Evolutionary conservation across 2,113 vertebrate species (phyloP), one percentile per base, ranked within the genome.

Genomic region (Thymallus thymallus): DNA sequence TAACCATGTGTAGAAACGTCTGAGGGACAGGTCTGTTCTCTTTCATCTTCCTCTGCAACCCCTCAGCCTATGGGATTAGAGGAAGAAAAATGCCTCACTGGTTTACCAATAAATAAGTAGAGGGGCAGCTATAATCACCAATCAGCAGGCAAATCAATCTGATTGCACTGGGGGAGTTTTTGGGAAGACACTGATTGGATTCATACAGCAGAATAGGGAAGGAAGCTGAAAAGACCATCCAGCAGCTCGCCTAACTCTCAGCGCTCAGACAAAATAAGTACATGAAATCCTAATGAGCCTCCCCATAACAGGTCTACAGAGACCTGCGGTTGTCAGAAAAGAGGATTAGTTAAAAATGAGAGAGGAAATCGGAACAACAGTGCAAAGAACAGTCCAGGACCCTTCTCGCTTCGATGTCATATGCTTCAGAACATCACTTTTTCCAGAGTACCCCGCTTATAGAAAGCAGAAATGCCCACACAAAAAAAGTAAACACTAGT

Each of bases 401-500:
- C 70, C 60, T 66, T 24, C 76, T 82, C 41, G 45, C 71, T 62
- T 51, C 61, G 56, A 69, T 32, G 41, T 32, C 51, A 24, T 60
- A 18, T 3, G 60, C 62, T 41, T 41, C 35, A 10, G 35, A 3
- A 41, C 35, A 41, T 2, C 74, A 74, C 76, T 73, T 68, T 68
- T 58, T 18, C 48, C 16, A 51, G 0, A 13, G 73, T 3, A 45
- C 65, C 65, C 65, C 20, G 6, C 55, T 1, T 60, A 80, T 71
- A 80, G 66, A 48, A 22, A 46, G 18, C 20, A 46, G 22, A 75
- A 29, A 23, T 24, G 35, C 29, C 83, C 67, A 64, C 80, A 79
- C 80, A 78, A 80, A 90, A 35, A 85, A 89, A 85, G 75, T 77
- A 88, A 90, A 88, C 84, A 83, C 75, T 84, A 46, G 79, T 60